Conservation (phyloP, 2,797 vertebrate genomes). For the Sebastes taczanowskii region DNA sequence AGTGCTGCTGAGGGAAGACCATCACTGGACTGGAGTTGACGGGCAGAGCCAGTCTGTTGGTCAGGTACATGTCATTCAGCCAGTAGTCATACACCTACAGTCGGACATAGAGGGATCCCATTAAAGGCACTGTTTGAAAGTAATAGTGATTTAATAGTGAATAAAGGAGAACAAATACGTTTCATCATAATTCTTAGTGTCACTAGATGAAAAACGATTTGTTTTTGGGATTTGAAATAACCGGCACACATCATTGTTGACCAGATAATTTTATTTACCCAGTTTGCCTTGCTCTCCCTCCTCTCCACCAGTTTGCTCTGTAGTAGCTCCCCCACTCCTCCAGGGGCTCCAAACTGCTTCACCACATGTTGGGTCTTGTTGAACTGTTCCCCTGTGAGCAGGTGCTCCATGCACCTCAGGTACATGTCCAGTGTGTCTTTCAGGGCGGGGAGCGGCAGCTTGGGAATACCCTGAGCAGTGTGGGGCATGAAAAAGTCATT, state of each 20-base stretch:
- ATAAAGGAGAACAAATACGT: background rate
- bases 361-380: conserved; percentile 83
- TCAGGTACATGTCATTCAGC: conserved; percentile 98
- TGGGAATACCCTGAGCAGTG: conserved; percentile 84
- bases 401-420: conserved; percentile 88
- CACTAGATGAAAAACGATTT: background rate
- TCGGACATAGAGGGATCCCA: background rate
- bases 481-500: background rate
- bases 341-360: conserved; percentile 86
- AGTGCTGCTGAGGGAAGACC: conserved; percentile 91
- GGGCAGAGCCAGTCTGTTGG: conserved; percentile 91
- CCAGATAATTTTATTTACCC: conserved; percentile 81
- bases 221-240: background rate
- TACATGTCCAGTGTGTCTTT: conserved; percentile 90
- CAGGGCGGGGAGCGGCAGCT: conserved; percentile 90
- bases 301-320: conserved; percentile 89
- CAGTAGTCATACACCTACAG: conserved; percentile 93
- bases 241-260: background rate
- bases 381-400: conserved; percentile 91
- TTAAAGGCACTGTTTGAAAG: background rate
- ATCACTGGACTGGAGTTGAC: conserved; percentile 96
- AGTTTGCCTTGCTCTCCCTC: conserved; percentile 87
- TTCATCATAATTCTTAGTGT: background rate
- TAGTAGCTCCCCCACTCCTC: conserved; percentile 89
- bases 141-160: background rate